Base-by-base conservation (phyloP, 2,888 invertebrate species). In the Dryomyza anilis region DNA sequence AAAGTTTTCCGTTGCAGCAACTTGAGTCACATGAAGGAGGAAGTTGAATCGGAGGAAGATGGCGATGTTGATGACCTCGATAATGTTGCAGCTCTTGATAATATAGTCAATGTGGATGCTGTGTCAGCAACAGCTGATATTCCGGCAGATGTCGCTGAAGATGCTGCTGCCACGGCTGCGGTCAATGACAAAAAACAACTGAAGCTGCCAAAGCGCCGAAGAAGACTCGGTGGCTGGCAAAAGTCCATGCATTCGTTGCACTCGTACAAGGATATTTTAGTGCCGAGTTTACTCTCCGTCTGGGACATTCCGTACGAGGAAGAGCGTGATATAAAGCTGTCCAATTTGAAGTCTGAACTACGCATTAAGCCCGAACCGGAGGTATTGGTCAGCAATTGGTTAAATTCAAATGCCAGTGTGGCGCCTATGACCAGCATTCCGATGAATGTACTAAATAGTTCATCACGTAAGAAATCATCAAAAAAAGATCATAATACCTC, bases 231-330 rank as follows among this genome's bases (percentile, higher is more conserved):
- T 10, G 72, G 74, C 10, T 79, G 78, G 78, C 75, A 75, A 59
- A 75, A 73, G 62, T 67, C 77, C 1, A 36, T 74, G 19, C 33
- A 65, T 23, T 46, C 64, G 2, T 67, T 78, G 16, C 63, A 69
- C 52, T 62, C 68, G 1, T 79, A 70, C 61, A 77, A 76, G 68
- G 78, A 79, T 67, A 75, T 71, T 1, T 68, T 79, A 10, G 76
- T 71, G 2, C 1, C 67, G 4, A 72, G 74, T 64, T 50, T 79
- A 48, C 63, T 78, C 16, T 64, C 72, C 0, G 64, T 75, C 61
- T 78, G 78, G 78, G 77, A 76, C 59, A 69, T 78, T 58, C 73
- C 74, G 16, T 50, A 64, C 19, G 70, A 72, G 12, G 70, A 72
- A 10, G 66, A 69, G 21, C 67, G 67, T 3, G 36, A 59, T 27